Evolutionary conservation across 2,113 vertebrate genomes (phyloP), one percentile per base, ranked within the genome.

Genomic region (Mobula birostris): DNA sequence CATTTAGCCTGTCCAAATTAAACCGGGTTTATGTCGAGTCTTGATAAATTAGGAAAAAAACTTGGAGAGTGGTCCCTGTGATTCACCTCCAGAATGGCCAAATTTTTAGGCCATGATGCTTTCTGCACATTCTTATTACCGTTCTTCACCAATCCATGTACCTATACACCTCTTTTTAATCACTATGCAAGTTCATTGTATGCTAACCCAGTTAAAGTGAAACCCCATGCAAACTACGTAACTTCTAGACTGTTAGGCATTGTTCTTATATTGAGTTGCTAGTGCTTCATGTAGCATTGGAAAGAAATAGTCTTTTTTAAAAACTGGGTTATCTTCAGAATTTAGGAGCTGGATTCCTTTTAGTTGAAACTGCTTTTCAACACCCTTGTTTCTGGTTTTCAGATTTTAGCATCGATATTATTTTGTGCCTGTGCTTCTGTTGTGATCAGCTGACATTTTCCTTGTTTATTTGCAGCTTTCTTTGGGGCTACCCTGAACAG

Each of bases 401-500:
- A 78, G 72, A 94, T 79, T 56, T 78, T 61, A 56, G 29, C 91
- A 29, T 27, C 27, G 1, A 40, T 0, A 0, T 66, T 48, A 32
- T 82, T 94, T 5, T 6, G 94, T 92, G 83, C n/a, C 29, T 94
- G 61, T 68, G n/a, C 58, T 94, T 68, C 66, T 63, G 94, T 94
- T 56, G n/a, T 91, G 95, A 92, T 63, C 61, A 95, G 4, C 32
- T 70, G 77, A 29, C 24, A 40, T 95, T 94, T 95, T 94, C 94
- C 61, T 32, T 94, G 94, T 94, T 74, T n/a, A 85, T 76, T 96
- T 96, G 14, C 96, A 99, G 99, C 98, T 7, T 99, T 98, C 95
- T 99, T 99, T 48, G 99, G 99, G 91, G 97, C 99, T 95, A 97
- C 97, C 0, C 96, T 99, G 27, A 99, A 99, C 96, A 98, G 98